Conservation (phyloP, 2,113 vertebrate species). For the Mormyrus lacerda region DNA sequence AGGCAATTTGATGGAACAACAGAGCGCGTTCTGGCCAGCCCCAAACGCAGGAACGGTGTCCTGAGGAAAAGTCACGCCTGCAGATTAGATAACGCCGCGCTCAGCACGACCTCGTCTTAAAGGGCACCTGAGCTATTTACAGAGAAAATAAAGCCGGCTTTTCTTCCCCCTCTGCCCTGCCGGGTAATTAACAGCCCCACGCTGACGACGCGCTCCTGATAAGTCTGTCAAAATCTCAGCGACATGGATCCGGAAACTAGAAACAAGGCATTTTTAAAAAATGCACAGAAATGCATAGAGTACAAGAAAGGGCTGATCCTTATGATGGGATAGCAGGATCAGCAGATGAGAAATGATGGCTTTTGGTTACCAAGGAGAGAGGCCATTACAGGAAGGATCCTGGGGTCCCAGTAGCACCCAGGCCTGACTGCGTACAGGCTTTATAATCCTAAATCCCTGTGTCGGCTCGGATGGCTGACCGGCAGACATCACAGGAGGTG, state of each 20-base stretch:
- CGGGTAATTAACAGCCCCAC: neutral
- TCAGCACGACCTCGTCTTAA: slow-evolving; percentile 12
- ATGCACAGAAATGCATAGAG: neutral
- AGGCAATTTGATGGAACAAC: slow-evolving; percentile 12
- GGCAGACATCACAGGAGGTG: neutral
- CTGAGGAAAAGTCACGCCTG: neutral
- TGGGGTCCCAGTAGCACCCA: neutral
- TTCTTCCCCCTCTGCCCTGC: slow-evolving; percentile 1
- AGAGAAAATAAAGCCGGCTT: neutral
- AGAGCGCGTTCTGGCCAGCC: neutral
- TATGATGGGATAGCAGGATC: neutral
- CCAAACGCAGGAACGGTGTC: neutral
- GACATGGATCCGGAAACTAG: neutral
- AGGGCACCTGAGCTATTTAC: slow-evolving; percentile 11
- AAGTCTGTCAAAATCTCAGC: neutral
- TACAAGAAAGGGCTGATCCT: neutral
- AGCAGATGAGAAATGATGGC: neutral
- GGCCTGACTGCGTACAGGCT: neutral
- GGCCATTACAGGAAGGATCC: neutral
- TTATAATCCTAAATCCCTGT: neutral
- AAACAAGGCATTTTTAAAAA: neutral
- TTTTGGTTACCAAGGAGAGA: neutral
- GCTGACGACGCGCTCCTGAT: neutral
- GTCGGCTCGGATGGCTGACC: neutral
- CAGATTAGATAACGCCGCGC: slow-evolving; percentile 7